A percentile compares a stretch with the other conserved stretches of the same genome.
These are phyloP conservation scores for Tinamus major DNA, from an alignment of 2,797 vertebrate genomes.

Conservation along the genomic window DNA sequence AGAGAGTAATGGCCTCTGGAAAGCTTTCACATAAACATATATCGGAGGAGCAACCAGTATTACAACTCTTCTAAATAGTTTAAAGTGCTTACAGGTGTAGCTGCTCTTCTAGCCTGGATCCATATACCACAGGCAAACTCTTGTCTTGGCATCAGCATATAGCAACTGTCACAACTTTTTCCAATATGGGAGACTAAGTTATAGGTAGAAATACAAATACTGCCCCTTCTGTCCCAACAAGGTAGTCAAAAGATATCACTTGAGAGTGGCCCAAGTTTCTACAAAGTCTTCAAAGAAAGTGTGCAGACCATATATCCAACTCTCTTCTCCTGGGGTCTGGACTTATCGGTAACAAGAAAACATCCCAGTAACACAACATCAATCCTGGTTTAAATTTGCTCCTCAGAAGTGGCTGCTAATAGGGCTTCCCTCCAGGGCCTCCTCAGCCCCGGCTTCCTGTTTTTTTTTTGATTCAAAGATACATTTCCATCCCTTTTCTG, in stretches of 20 bases:
- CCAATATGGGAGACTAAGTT: background rate
- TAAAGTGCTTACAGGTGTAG: background rate
- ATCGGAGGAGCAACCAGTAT: background rate
- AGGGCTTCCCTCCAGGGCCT: background rate
- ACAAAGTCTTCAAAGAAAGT: background rate
- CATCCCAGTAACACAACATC: background rate
- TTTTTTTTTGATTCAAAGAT: background rate
- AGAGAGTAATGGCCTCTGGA: background rate
- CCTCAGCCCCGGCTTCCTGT: background rate
- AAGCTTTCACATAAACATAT: background rate
- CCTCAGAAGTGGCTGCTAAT: background rate
- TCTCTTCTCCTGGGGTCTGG: background rate
- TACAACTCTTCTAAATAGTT: background rate
- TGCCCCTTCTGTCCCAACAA: background rate
- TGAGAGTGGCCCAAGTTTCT: background rate
- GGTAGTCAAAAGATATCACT: background rate
- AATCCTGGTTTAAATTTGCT: background rate
- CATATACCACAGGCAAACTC: background rate
- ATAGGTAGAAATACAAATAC: rapidly evolving
- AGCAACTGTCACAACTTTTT: background rate
- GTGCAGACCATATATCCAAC: background rate
- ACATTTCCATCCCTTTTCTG: background rate
- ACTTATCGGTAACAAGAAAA: background rate
- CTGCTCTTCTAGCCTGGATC: background rate
- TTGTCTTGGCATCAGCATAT: background rate